Conservation (phyloP, 2,888 invertebrate genomes). For the Tetranychus piercei region DNA sequence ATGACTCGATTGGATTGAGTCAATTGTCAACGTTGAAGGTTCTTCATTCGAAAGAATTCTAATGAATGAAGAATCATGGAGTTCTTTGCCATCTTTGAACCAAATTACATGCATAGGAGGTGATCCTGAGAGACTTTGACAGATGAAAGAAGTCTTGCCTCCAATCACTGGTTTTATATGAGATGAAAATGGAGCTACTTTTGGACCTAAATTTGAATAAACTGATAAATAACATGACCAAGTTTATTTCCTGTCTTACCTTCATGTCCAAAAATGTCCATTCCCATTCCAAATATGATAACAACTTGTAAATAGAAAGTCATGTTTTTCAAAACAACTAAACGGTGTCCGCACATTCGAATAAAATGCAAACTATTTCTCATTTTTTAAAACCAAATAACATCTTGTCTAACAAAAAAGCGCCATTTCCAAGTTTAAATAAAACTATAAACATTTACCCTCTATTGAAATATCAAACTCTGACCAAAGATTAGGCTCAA, state of each 20-base stretch:
- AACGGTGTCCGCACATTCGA: not conserved
- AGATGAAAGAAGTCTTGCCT: not conserved
- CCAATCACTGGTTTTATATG: not conserved
- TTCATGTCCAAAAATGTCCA: not conserved
- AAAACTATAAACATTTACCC: not conserved
- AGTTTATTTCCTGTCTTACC: not conserved
- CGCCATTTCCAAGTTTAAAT: not conserved
- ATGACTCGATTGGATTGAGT: slow-evolving; percentile 24
- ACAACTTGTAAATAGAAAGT: too few species aligned
- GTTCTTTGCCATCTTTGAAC: not conserved
- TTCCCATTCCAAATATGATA: not conserved
- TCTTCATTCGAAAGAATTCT: not conserved
- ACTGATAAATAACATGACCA: too few species aligned
- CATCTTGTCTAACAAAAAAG: not conserved
- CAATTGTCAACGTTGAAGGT: slow-evolving; percentile 23
- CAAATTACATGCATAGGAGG: not conserved
- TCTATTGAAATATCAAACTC: not conserved
- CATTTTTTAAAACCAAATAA: not conserved
- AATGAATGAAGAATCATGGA: not conserved
- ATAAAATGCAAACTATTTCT: not conserved
- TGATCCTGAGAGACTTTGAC: not conserved
- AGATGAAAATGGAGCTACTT: not conserved
- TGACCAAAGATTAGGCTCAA: not conserved
- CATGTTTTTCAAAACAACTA: not conserved
- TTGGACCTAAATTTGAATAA: not conserved